Percentiles rank a stretch among this genome's conserved stretches.
These are phyloP conservation scores for Diploscapter pachys DNA, from an alignment of 1,140 invertebrate genomes.

Conservation along the genomic window DNA sequence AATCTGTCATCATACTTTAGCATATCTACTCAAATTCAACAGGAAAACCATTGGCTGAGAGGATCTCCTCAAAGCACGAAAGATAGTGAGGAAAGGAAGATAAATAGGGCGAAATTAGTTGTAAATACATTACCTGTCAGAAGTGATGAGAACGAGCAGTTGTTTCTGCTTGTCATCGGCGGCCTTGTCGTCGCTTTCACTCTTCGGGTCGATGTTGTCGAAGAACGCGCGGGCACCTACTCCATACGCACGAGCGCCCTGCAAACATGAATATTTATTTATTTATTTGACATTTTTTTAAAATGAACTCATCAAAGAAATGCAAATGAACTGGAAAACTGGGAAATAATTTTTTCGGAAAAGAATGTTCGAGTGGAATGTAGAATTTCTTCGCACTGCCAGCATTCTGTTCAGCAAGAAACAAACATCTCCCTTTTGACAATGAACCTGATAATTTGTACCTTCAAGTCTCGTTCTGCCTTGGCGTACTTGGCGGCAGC, in stretches of 20 bases:
- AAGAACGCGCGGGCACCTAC: constrained; percentile 71
- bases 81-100: too few relatives aligned
- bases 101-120: too few relatives aligned
- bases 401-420: neutral
- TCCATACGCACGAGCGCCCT: constrained; percentile 79
- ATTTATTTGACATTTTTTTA: neutral
- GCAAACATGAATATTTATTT: neutral
- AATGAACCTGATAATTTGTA: neutral
- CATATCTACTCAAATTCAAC: too few relatives aligned
- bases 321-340: neutral
- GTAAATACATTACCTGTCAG: constrained; percentile 67
- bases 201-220: constrained; percentile 76
- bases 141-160: constrained; percentile 86
- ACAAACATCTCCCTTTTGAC: neutral
- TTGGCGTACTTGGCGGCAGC: constrained; percentile 80
- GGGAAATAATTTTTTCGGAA: too few relatives aligned
- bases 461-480: constrained; percentile 87
- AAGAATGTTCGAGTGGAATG: too few relatives aligned
- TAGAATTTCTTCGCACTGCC: too few relatives aligned
- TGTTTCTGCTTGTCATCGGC: constrained; percentile 63
- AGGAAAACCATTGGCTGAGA: too few relatives aligned
- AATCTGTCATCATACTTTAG: too few relatives aligned
- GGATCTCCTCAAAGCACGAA: too few relatives aligned
- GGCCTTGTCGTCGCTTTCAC: constrained; percentile 65
- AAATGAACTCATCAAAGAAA: neutral